Evolutionary conservation across 2,888 invertebrate species (phyloP), one percentile per base, ranked within the genome.

Genomic region (Zygogramma bicolorata): DNA sequence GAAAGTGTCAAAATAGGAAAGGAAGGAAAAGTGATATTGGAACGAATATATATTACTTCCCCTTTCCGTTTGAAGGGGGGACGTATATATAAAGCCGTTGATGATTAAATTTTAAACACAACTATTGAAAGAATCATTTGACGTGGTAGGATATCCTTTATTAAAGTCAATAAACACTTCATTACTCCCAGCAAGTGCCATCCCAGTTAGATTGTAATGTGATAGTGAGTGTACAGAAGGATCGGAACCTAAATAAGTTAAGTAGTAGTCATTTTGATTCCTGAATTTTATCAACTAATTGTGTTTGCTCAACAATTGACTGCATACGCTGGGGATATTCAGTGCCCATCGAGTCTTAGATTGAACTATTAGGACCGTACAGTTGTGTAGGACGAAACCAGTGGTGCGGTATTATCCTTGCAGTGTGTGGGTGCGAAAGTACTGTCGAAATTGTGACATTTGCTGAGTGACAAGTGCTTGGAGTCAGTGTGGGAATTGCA

Each of bases 161-260:
- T 75, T 75, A 75, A 63, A 75, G 68, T 70, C 75, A 75, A 75
- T 75, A 73, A 75, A 73, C 75, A 70, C 68, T 75, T 70, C 70
- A 65, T 70, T 70, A 62, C 49, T 65, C 71, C 74, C 65, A 60
- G 67, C 71, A 58, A 74, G 74, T 70, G 75, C 68, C 57, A 67
- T 62, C 57, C 70, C 58, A 68, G 65, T 70, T 57, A 68, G 61
- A 75, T 66, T 61, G 68, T 71, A 67, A 65, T 71, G 69, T 68
- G 73, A 70, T 72, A 75, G 71, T 72, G 72, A 65, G 57, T 73
- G 59, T 29, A 68, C 68, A 65, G 31, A 74, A 70, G 61, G 42
- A 68, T 68, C 65, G 68, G 66, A 68, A 70, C 61, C 40, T 68
- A 65, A 34, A 70, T 68, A 38, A 27, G 65, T 67, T 71, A 65